Percentiles rank a stretch among this genome's conserved stretches.
These are phyloP conservation scores for Drosophila heteroneura DNA, from an alignment of 2,888 invertebrate species.

Conservation along the genomic window DNA sequence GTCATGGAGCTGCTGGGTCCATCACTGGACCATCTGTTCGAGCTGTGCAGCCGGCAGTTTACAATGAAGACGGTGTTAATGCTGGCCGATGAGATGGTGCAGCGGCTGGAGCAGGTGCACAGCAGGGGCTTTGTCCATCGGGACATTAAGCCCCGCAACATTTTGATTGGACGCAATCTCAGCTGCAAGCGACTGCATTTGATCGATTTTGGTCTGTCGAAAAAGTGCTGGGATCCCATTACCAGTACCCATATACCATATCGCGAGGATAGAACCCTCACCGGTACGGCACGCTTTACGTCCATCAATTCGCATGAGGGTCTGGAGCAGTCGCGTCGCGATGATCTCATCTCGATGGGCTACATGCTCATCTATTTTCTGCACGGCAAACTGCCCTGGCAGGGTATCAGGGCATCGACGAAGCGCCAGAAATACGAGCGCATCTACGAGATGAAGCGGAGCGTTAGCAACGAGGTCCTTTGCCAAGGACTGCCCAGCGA, in stretches of 20 bases:
- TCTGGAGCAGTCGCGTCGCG: constrained; percentile 97
- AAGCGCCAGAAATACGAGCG: constrained; percentile 99
- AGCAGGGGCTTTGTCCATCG: constrained; percentile 98
- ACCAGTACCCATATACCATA: constrained; percentile 98
- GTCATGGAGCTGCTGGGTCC: constrained; percentile 99
- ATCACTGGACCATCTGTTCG: constrained; percentile 97
- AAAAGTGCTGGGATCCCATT: constrained; percentile 97
- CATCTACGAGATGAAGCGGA: constrained; percentile 99
- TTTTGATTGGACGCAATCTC: constrained; percentile 98
- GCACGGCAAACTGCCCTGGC: constrained; percentile 98
- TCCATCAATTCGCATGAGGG: constrained; percentile 99
- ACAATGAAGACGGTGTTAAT: constrained; percentile 99
- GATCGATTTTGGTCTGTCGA: constrained; percentile 99
- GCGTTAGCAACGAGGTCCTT: constrained; percentile 93
- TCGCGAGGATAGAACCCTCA: constrained; percentile 99
- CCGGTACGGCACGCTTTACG: constrained; percentile 90
- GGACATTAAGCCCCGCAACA: constrained; percentile 98
- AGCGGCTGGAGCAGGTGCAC: constrained; percentile 98
- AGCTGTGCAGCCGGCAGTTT: constrained; percentile 98
- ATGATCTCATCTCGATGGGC: constrained; percentile 98
- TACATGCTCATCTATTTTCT: constrained; percentile 99
- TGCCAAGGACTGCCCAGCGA: constrained; percentile 92
- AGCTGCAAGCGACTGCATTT: constrained; percentile 98
- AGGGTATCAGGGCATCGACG: constrained; percentile 98
- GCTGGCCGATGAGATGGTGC: constrained; percentile 97